Conservation (phyloP, 2,888 invertebrate species). For the Lottia gigantea region DNA sequence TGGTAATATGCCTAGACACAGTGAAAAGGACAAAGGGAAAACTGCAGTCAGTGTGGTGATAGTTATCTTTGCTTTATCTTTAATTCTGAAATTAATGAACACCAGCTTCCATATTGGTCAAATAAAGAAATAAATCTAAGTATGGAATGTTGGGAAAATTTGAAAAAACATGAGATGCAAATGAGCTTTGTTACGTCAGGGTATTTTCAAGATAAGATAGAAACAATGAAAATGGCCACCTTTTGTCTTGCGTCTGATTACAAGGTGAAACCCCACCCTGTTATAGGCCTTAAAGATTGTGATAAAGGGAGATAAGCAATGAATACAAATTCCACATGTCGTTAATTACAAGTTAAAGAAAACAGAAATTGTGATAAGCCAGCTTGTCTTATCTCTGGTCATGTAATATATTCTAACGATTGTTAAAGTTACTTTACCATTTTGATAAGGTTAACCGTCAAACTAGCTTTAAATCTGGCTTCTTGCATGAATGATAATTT, state of each 20-base stretch:
- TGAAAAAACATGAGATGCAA: conserved; percentile 1
- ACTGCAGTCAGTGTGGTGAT: too few relatives aligned
- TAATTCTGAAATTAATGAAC: too few relatives aligned
- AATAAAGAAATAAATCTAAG: too few relatives aligned
- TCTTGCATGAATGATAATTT: too few relatives aligned
- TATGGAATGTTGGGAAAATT: conserved; percentile 5
- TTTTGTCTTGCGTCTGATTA: conserved; percentile 1
- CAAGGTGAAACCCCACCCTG: not conserved
- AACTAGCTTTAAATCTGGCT: too few relatives aligned
- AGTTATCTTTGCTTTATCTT: too few relatives aligned
- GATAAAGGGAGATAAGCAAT: conserved; percentile 1
- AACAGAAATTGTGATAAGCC: conserved; percentile 1
- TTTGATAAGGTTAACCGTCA: too few relatives aligned
- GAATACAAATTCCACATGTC: conserved; percentile 11
- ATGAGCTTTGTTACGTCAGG: not conserved
- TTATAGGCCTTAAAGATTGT: not conserved
- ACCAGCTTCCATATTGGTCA: too few relatives aligned
- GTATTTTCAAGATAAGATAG: not conserved
- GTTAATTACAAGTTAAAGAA: not conserved
- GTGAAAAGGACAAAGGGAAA: too few relatives aligned
- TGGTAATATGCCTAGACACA: too few relatives aligned
- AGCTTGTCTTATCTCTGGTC: conserved; percentile 6
- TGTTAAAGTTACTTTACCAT: too few relatives aligned
- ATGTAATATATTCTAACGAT: not conserved
- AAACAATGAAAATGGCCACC: conserved; percentile 10